Conservation (phyloP, 1,140 invertebrate genomes). For the Papilio helenus region DNA sequence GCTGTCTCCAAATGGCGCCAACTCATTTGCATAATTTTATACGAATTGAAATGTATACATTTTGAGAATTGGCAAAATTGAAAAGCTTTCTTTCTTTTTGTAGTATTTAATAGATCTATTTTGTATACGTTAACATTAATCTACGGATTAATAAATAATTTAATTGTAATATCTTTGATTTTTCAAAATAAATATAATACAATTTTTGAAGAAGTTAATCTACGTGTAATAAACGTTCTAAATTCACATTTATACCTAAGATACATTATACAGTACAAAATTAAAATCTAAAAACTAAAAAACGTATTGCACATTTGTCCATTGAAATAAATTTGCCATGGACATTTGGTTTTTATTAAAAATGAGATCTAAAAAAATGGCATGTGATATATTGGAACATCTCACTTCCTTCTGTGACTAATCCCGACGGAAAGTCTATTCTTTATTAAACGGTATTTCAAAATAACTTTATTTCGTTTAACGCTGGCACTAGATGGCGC, state of each 20-base stretch:
- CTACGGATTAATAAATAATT: conserved; percentile 39
- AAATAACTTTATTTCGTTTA: not conserved
- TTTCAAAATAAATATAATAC: conserved; percentile 22
- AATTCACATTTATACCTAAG: conserved; percentile 20
- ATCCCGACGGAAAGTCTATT: too few species aligned
- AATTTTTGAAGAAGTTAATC: conserved; percentile 1
- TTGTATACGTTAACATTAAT: conserved; percentile 40
- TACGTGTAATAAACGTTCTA: conserved; percentile 12
- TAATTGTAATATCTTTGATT: conserved; percentile 23
- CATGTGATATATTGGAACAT: not conserved
- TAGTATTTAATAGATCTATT: conserved; percentile 45
- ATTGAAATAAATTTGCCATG: not conserved
- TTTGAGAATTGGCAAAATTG: conserved; percentile 61
- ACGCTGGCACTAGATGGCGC: not conserved
- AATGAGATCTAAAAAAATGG: not conserved
- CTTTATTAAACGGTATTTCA: not conserved
- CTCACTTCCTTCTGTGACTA: not conserved
- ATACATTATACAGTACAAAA: conserved; percentile 26
- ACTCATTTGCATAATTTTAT: conserved; percentile 75
- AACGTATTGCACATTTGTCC: conserved; percentile 30
- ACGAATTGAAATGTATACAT: conserved; percentile 65
- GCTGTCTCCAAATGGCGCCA: conserved; percentile 76
- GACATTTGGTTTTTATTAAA: not conserved
- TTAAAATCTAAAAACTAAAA: conserved; percentile 34
- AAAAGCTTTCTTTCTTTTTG: conserved; percentile 51